These are phyloP conservation scores for Xerus rutilus DNA, from an alignment of 2,797 vertebrate genomes.

Conservation along the genomic window DNA sequence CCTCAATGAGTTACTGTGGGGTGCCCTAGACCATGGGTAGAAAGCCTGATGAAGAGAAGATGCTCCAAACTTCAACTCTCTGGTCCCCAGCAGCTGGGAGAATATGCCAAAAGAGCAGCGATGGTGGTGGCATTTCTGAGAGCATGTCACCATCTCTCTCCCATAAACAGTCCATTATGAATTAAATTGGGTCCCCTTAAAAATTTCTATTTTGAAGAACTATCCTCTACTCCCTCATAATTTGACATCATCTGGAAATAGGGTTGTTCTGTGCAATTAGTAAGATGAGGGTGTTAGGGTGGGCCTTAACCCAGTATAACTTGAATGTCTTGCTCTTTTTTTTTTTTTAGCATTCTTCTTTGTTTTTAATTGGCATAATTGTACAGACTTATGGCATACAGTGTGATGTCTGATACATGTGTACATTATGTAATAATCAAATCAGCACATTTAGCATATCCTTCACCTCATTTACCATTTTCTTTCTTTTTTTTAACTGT, in stretches of 20 bases:
- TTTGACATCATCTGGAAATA: not conserved
- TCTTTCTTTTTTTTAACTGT: no score
- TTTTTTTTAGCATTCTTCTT: not conserved
- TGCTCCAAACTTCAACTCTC: not conserved
- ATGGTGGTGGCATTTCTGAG: not conserved
- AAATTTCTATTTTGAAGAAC: not conserved
- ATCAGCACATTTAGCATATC: not conserved
- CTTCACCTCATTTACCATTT: not conserved
- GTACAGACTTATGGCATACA: not conserved
- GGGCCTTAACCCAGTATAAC: not conserved
- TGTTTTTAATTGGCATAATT: not conserved
- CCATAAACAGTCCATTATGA: not conserved
- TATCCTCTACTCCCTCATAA: not conserved
- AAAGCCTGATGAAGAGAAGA: not conserved
- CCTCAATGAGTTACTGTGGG: not conserved
- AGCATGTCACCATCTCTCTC: not conserved
- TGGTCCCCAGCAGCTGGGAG: not conserved
- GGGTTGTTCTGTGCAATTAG: not conserved
- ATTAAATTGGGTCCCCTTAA: not conserved
- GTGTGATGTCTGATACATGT: not conserved
- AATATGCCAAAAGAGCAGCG: not conserved
- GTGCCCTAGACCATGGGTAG: rapidly evolving
- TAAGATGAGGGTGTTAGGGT: not conserved
- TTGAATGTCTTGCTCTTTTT: no score
- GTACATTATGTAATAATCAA: not conserved